These are phyloP conservation scores for Australoheros scitulus DNA, from an alignment of 2,113 vertebrate genomes.

Conservation along the genomic window DNA sequence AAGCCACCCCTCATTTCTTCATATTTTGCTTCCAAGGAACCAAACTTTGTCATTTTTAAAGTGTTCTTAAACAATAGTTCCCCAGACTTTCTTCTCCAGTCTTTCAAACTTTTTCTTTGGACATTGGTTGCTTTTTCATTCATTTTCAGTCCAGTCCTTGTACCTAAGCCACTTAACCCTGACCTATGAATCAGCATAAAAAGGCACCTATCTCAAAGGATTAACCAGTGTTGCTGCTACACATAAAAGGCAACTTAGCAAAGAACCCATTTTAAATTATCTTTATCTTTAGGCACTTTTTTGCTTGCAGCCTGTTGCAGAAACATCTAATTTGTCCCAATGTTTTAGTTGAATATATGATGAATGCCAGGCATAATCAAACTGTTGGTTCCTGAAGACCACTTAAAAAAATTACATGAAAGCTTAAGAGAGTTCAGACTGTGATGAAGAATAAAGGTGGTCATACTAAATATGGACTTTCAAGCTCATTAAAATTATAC, in stretches of 20 bases:
- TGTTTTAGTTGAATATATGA: neutral
- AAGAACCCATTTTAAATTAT: neutral
- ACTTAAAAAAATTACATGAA: neutral
- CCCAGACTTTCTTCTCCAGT: no score
- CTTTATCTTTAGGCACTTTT: neutral
- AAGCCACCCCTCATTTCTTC: neutral
- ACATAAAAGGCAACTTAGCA: neutral
- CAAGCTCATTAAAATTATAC: neutral
- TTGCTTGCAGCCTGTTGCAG: neutral
- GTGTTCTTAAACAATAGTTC: no score
- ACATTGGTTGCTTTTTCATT: neutral
- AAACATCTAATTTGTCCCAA: neutral
- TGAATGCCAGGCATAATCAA: neutral
- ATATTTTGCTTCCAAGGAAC: neutral
- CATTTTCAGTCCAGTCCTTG: neutral
- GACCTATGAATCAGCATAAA: neutral
- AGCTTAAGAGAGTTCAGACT: neutral
- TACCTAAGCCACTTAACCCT: neutral
- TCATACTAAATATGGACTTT: neutral
- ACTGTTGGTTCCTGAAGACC: neutral
- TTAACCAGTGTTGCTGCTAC: neutral
- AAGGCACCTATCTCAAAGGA: neutral
- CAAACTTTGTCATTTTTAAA: neutral
- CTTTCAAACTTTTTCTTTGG: no score
- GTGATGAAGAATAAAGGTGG: neutral